Percentiles rank a stretch among this genome's conserved stretches.
Conservation (phyloP, 2,797 vertebrate species). For the Echiichthys vipera region DNA sequence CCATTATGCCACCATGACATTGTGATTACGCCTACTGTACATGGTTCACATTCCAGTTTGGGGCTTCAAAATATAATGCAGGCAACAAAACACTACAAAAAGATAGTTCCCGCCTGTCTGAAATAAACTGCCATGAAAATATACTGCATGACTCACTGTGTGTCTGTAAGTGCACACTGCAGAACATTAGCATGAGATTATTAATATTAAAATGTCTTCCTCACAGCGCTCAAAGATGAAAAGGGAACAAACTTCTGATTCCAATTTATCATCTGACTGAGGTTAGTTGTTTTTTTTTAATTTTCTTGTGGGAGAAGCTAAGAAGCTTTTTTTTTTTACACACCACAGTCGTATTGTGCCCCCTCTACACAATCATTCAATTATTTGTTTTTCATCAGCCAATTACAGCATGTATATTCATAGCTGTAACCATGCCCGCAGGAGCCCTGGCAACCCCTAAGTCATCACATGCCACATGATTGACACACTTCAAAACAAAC, state of each 20-base stretch:
- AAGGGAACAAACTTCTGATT: slow-evolving; percentile 28
- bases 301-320: slow-evolving; percentile 5
- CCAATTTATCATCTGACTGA: slow-evolving; percentile 27
- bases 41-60: neutral
- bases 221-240: slow-evolving; percentile 11
- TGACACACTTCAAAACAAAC: slow-evolving; percentile 26
- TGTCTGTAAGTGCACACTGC: neutral
- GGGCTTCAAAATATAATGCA: neutral
- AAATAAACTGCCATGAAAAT: slow-evolving; percentile 22
- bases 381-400: slow-evolving; percentile 74
- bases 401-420: slow-evolving; percentile 64
- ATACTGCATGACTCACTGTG: slow-evolving; percentile 3
- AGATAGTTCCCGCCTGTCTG: neutral
- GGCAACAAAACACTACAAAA: neutral
- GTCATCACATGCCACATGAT: slow-evolving; percentile 20
- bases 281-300: slow-evolving; percentile 19
- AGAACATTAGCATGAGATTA: slow-evolving; percentile 26
- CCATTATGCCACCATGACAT: neutral
- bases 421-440: slow-evolving; percentile 60
- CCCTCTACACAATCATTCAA: slow-evolving; percentile 70
- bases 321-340: slow-evolving; percentile 33
- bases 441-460: slow-evolving; percentile 18
- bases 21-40: neutral
- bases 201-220: slow-evolving; percentile 37
- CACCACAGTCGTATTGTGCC: too few relatives aligned